phyloP scores from a whole-genome alignment of 2,797 vertebrate genomes.

The Pipistrellus pygmaeus region DNA sequence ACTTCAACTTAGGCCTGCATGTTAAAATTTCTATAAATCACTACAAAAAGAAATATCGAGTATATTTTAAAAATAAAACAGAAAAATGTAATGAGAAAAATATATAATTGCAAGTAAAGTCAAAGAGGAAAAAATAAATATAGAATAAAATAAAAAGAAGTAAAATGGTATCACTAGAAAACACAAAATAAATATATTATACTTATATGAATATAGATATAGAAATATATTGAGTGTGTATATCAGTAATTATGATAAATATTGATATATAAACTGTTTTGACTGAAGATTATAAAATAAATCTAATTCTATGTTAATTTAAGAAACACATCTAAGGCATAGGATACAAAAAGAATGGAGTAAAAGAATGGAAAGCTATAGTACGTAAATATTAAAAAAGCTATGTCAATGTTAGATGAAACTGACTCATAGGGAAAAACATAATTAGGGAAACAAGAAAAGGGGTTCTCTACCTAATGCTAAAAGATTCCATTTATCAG shows the following conservation, averaged over 20 bases:
- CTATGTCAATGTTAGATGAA: slow-evolving; percentile 30
- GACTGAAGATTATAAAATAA: slow-evolving; percentile 19
- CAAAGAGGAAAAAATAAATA: slow-evolving; percentile 10
- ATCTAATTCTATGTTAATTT: neutral
- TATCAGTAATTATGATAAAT: slow-evolving; percentile 13
- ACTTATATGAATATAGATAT: neutral
- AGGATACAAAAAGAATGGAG: neutral
- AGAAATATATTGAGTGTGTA: neutral
- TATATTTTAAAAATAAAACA: neutral
- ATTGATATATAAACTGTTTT: neutral
- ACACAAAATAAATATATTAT: neutral
- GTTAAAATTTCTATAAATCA: slow-evolving; percentile 27
- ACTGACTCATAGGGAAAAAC: neutral
- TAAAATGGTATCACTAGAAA: slow-evolving; percentile 3
- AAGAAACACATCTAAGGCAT: neutral
- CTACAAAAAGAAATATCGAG: slow-evolving; percentile 31
- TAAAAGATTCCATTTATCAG: neutral
- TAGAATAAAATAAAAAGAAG: neutral
- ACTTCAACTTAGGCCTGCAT: neutral
- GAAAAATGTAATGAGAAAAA: slow-evolving; percentile 26
- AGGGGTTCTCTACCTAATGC: neutral
- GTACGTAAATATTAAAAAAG: neutral
- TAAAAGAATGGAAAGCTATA: neutral
- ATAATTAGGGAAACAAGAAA: neutral
- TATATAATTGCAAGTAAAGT: slow-evolving; percentile 13